A percentile compares a stretch with the other conserved stretches of the same genome.
Evolutionary conservation across 2,888 invertebrate species (phyloP).

Genomic region (Malachius bipustulatus): DNA sequence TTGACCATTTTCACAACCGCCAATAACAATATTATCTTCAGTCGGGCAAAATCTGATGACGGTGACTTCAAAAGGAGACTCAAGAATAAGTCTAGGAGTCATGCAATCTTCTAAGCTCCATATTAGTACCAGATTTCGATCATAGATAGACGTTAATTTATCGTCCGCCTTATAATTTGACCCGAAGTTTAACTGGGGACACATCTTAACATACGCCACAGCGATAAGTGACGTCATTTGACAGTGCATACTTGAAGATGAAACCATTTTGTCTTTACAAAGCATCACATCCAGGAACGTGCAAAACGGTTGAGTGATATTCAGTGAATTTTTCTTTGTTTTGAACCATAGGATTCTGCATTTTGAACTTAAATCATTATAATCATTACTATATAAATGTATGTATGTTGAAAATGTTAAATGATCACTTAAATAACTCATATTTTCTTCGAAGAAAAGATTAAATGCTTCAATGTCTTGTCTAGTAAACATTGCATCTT

Average conservation of each 20-base stretch:
- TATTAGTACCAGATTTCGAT: conserved; percentile 53
- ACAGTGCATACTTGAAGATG: conserved; percentile 57
- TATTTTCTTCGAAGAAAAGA: conserved; percentile 25
- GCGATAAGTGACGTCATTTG: conserved; percentile 56
- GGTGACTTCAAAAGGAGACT: conserved; percentile 54
- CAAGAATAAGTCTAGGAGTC: conserved; percentile 55
- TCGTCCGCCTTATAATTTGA: conserved; percentile 28
- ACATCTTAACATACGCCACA: conserved; percentile 51
- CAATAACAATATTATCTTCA: conserved; percentile 55
- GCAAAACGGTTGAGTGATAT: conserved; percentile 38
- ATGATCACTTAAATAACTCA: conserved; percentile 27
- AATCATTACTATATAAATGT: conserved; percentile 54
- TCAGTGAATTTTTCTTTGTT: conserved; percentile 1
- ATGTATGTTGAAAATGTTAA: conserved; percentile 32
- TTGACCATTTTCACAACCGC: conserved; percentile 63
- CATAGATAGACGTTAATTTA: conserved; percentile 39
- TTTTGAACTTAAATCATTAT: conserved; percentile 35
- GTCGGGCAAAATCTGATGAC: conserved; percentile 56
- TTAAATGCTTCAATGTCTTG: conserved; percentile 21
- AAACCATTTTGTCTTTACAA: conserved; percentile 54
- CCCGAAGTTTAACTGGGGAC: conserved; percentile 38
- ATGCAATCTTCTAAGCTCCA: conserved; percentile 66
- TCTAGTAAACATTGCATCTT: conserved; percentile 14
- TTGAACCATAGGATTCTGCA: not conserved
- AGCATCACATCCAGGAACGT: conserved; percentile 53